Base-by-base conservation (phyloP, 2,797 vertebrate species). In the Stomatorhinus walkeri region DNA sequence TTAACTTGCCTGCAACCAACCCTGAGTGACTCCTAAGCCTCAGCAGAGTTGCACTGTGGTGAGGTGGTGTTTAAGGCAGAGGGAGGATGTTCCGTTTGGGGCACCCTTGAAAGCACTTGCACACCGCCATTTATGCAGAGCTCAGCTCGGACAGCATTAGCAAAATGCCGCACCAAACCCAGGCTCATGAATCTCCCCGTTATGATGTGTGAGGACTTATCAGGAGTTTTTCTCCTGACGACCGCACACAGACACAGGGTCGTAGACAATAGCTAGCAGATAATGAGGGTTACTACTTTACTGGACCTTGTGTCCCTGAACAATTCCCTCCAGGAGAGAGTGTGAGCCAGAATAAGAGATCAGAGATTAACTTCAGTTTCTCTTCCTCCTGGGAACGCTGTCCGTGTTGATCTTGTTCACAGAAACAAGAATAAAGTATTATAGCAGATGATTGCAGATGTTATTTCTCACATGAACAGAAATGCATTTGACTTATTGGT, bases 261-360 rank as follows among this genome's bases (percentile, higher is more conserved):
- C 52, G 0, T 32, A 87, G 28, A 84, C 81, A 84, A 84, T 87
- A 56, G 28, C 24, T 8, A 8, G 52, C 24, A 87, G 51, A 56
- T 87, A 56, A 56, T 87, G 85, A 87, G 85, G 81, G 81, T 84
- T 84, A 84, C 81, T 51, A 40, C 51, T 16, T 87, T 59, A 24
- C 49, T 40, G 85, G 85, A 86, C 85, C 51, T 52, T 9, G 28
- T 54, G 85, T 86, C 85, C 85, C 81, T 5, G 81, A 84, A 24
- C 81, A 84, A 86, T 36, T 56, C 85, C 85, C 51, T 40, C 85
- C 85, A 87, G 85, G 85, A 51, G n/a, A 84, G 81, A 40, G 85
- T 87, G 86, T 64, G 86, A 61, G 36, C 28, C 56, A 43, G 86
- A 87, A 87, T 87, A 40, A 43, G 56, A 51, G 48, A 87, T 59